Percentiles rank a stretch among this genome's conserved stretches.
Evolutionary conservation across 2,113 vertebrate genomes (phyloP).

Genomic region (Xyrauchen texanus): DNA sequence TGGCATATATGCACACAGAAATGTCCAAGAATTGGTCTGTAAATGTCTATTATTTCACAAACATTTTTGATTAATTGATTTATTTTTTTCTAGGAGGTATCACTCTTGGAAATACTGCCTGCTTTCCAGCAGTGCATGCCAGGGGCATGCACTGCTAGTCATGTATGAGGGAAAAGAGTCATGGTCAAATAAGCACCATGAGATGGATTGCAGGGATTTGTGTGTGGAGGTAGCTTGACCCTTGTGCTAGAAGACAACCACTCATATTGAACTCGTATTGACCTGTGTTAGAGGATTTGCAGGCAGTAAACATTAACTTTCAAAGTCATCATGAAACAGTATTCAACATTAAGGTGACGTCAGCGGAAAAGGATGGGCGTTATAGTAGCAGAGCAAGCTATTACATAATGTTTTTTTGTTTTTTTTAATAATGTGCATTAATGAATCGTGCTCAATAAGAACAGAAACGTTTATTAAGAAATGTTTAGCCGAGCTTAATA

Average conservation of each 20-base stretch:
- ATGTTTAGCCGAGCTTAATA: no score
- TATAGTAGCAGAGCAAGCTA: no score
- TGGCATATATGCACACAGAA: no score
- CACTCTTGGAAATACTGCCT: slow-evolving; percentile 39
- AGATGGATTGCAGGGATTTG: slow-evolving; percentile 51
- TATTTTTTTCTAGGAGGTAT: slow-evolving; percentile 44
- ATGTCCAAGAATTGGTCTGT: background rate
- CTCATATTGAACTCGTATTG: background rate
- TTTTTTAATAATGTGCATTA: no score
- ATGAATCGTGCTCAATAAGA: no score
- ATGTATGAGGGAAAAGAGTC: slow-evolving; percentile 60
- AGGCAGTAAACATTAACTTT: no score
- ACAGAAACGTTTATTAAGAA: no score
- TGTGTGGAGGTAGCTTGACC: slow-evolving; percentile 55
- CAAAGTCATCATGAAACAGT: no score
- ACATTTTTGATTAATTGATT: slow-evolving; percentile 19
- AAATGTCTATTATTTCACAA: background rate
- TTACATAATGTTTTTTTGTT: no score
- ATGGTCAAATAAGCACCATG: slow-evolving; percentile 55
- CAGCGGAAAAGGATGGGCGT: no score
- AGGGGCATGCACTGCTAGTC: slow-evolving; percentile 52
- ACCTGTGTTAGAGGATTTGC: slow-evolving; percentile 49
- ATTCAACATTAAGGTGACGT: no score
- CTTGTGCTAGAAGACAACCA: slow-evolving; percentile 47
- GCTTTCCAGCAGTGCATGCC: slow-evolving; percentile 4